Evolutionary conservation across 2,113 vertebrate genomes (phyloP).

Genomic region (Corvus cornix): DNA sequence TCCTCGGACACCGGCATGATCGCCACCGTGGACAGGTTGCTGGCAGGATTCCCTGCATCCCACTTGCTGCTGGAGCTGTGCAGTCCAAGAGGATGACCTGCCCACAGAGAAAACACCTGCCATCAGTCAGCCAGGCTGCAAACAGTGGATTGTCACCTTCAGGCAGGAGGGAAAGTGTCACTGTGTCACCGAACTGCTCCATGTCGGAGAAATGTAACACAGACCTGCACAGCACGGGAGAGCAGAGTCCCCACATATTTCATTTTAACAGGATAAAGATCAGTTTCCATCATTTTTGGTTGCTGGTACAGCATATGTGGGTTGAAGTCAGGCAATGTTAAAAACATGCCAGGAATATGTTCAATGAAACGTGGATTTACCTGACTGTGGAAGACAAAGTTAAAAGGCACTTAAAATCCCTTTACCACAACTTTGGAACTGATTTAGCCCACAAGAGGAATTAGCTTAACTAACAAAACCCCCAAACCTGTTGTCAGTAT

Average conservation of each 20-base stretch:
- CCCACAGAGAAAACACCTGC: neutral
- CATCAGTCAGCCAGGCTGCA: neutral
- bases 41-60: conserved; percentile 85
- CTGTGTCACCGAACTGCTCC: neutral
- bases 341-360: neutral
- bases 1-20: conserved; percentile 91
- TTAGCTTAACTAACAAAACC: neutral
- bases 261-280: neutral
- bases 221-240: neutral
- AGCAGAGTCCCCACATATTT: neutral
- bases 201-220: neutral
- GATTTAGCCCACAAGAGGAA: neutral
- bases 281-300: neutral
- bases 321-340: neutral
- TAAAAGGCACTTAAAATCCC: neutral
- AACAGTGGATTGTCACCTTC: neutral
- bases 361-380: neutral
- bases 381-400: neutral
- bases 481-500: neutral
- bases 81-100: conserved; percentile 82
- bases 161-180: neutral
- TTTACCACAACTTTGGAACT: neutral
- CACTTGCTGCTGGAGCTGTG: conserved; percentile 82
- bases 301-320: neutral
- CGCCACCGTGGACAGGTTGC: conserved; percentile 90